A percentile compares a stretch with the other conserved stretches of the same genome.
Conservation (phyloP, 2,113 vertebrate species). For the Ornithorhynchus anatinus region DNA sequence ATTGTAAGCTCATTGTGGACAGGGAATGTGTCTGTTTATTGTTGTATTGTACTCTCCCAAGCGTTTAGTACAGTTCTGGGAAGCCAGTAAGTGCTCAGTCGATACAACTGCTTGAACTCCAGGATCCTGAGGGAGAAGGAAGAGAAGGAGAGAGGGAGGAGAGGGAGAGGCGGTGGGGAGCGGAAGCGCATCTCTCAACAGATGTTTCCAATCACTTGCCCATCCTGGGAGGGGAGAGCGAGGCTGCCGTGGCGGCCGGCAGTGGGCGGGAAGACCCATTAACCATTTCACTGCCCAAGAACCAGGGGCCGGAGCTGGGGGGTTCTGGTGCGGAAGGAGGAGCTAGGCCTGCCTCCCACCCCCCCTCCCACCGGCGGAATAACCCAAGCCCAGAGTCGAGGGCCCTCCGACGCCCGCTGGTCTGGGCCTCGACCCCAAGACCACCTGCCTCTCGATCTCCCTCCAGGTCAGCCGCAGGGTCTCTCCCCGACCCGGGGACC, state of each 20-base stretch:
- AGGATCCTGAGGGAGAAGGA: too few relatives aligned
- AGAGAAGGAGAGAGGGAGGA: not conserved
- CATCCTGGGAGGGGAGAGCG: constrained; percentile 23
- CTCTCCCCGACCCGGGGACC: constrained; percentile 5
- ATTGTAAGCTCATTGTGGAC: too few relatives aligned
- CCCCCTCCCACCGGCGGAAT: not conserved
- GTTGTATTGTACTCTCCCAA: too few relatives aligned
- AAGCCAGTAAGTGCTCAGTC: too few relatives aligned
- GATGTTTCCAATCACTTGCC: constrained; percentile 59
- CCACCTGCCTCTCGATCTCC: constrained; percentile 2
- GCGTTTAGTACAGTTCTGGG: too few relatives aligned
- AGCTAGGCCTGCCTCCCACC: not conserved
- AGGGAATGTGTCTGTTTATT: too few relatives aligned
- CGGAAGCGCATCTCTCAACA: constrained; percentile 29
- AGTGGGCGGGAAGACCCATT: not conserved
- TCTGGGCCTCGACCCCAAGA: not conserved
- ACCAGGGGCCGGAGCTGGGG: not conserved
- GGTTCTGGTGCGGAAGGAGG: not conserved
- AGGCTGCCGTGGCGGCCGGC: constrained; percentile 51
- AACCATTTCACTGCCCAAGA: not conserved
- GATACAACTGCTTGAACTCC: too few relatives aligned
- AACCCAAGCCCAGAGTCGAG: not conserved
- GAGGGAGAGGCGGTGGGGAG: constrained; percentile 18
- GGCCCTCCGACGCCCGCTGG: not conserved
- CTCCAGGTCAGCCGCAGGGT: constrained; percentile 72